Conservation (phyloP, 2,888 invertebrate species). For the Melieria crassipennis region DNA sequence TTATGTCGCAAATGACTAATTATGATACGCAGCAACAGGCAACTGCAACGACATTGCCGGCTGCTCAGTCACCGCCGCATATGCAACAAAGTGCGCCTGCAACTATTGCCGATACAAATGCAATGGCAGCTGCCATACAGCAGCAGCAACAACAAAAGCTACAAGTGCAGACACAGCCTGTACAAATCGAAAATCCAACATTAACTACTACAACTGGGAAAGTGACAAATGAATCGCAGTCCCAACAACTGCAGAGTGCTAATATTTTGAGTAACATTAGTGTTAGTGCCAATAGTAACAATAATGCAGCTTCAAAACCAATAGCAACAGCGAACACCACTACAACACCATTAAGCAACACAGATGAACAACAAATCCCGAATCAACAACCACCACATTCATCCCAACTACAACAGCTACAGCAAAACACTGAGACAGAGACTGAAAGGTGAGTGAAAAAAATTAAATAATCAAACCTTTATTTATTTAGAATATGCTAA, state of each 20-base stretch:
- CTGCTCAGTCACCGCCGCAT: conserved; percentile 40
- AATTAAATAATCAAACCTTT: background rate
- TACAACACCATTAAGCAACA: conserved; percentile 37
- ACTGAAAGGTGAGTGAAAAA: conserved; percentile 64
- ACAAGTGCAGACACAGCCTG: conserved; percentile 31
- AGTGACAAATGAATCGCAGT: conserved; percentile 42
- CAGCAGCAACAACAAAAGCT: conserved; percentile 34
- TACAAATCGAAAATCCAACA: conserved; percentile 39
- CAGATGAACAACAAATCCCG: conserved; percentile 48
- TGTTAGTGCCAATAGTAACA: conserved; percentile 60
- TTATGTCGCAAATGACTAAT: conserved; percentile 55
- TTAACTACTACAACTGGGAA: conserved; percentile 34
- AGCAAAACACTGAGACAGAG: conserved; percentile 62
- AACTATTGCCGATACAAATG: conserved; percentile 58
- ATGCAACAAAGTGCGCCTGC: conserved; percentile 57
- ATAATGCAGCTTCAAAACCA: conserved; percentile 48
- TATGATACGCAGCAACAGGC: conserved; percentile 52
- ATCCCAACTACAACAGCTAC: conserved; percentile 40
- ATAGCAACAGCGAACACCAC: conserved; percentile 47
- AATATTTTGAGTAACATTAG: conserved; percentile 54
- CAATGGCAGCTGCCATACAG: conserved; percentile 50
- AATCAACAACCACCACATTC: conserved; percentile 45
- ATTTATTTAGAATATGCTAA: background rate
- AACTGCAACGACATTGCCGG: conserved; percentile 37
- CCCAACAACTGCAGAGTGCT: conserved; percentile 46